Conservation (phyloP, 2,113 vertebrate genomes). For the Poicephalus meyeri region DNA sequence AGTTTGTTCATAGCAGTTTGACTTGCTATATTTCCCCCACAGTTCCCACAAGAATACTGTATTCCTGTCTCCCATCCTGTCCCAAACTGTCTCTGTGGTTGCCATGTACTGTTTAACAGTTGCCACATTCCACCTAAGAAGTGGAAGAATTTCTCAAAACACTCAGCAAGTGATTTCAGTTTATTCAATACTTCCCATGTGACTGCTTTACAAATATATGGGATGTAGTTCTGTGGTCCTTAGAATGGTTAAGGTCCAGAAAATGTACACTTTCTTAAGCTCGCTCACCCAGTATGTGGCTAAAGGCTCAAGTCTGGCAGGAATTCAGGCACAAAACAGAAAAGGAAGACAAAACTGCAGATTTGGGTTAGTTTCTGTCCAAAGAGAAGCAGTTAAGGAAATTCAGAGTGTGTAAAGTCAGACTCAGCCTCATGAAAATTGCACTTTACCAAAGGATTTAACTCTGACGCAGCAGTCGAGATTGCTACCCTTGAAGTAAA, state of each 20-base stretch:
- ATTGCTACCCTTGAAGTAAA: neutral
- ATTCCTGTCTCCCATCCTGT: conserved; percentile 13
- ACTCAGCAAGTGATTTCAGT: neutral
- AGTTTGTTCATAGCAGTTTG: neutral
- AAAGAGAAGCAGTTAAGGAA: neutral
- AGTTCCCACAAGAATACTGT: conserved; percentile 40
- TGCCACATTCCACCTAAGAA: conserved; percentile 37
- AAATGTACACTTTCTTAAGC: neutral
- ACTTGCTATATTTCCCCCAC: neutral
- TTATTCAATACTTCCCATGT: neutral
- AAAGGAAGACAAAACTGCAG: neutral
- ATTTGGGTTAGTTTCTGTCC: neutral
- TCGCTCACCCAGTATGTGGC: neutral
- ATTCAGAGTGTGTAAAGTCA: neutral
- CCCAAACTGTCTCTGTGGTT: conserved; percentile 17
- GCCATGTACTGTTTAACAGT: neutral
- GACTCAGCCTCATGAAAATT: neutral
- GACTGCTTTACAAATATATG: neutral
- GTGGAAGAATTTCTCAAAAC: conserved; percentile 31
- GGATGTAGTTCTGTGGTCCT: neutral
- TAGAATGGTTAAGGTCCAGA: neutral
- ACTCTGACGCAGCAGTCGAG: neutral
- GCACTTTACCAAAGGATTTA: neutral
- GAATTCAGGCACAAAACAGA: neutral
- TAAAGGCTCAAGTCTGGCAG: neutral